Evolutionary conservation across 2,113 vertebrate genomes (phyloP).

Genomic region (Ibidorhyncha struthersii): DNA sequence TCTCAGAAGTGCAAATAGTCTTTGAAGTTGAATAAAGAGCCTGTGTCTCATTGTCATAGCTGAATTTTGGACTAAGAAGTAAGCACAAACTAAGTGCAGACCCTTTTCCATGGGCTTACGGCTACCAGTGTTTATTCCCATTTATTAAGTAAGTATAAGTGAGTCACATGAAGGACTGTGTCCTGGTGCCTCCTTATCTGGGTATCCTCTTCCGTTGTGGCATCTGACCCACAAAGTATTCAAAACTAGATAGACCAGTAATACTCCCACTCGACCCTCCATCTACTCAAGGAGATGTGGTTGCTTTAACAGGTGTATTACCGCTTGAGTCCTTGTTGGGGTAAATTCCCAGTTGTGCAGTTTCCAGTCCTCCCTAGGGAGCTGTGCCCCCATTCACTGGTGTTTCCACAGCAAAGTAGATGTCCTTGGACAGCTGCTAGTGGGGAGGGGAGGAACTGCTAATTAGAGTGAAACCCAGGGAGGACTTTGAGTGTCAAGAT

Average conservation of each 20-base stretch:
- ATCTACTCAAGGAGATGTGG: rapidly evolving
- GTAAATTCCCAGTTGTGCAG: neutral
- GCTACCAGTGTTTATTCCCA: neutral
- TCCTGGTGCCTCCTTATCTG: neutral
- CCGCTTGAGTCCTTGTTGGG: neutral
- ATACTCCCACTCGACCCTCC: neutral
- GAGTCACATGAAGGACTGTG: neutral
- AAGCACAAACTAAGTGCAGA: neutral
- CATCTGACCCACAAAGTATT: neutral
- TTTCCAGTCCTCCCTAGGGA: neutral
- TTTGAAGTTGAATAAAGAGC: neutral
- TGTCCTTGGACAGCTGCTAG: neutral
- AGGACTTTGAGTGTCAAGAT: neutral
- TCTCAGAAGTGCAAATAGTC: neutral
- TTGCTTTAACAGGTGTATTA: neutral
- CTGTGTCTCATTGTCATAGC: neutral
- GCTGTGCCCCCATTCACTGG: neutral
- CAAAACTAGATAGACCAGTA: neutral
- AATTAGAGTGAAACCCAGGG: neutral
- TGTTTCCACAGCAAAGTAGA: neutral
- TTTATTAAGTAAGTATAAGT: neutral
- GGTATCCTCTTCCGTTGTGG: neutral
- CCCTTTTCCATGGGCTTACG: neutral
- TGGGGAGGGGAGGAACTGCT: neutral
- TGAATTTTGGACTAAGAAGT: neutral